These are phyloP conservation scores for Parapsyche elsis DNA, from an alignment of 1,140 invertebrate genomes.

Conservation along the genomic window DNA sequence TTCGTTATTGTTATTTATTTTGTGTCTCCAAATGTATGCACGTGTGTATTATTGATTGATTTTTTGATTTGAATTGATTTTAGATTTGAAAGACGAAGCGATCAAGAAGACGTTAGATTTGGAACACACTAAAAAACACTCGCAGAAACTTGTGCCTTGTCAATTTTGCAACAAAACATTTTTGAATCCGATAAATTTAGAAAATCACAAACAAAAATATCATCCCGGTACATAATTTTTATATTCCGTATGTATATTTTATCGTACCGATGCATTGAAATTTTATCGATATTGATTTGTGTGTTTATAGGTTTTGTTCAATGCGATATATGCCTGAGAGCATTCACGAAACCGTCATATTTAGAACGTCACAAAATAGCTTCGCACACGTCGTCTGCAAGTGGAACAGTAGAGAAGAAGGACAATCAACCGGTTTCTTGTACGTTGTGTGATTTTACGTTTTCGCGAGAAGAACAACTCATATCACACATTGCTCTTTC, in stretches of 20 bases:
- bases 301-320: conserved; percentile 44
- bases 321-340: conserved; percentile 48
- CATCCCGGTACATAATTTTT: conserved; percentile 35
- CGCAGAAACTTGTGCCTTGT: conserved; percentile 31
- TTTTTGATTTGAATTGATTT: conserved; percentile 8
- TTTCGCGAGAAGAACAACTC: conserved; percentile 48
- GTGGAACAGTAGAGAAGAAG: not conserved
- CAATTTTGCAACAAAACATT: conserved; percentile 46
- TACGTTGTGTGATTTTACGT: conserved; percentile 50
- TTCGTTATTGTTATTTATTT: not conserved
- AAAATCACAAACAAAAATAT: conserved; percentile 31
- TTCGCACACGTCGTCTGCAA: conserved; percentile 26
- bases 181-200: conserved; percentile 5
- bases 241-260: not conserved
- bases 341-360: conserved; percentile 44
- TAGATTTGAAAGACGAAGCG: conserved; percentile 18
- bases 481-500: conserved; percentile 47
- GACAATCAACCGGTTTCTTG: conserved; percentile 14
- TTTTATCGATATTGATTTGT: conserved; percentile 7
- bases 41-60: not conserved
- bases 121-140: not conserved
- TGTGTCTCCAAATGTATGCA: too few relatives aligned
- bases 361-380: conserved; percentile 48
- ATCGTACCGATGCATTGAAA: not conserved
- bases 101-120: not conserved